Evolutionary conservation across 1,140 invertebrate species (phyloP).

Genomic region (Dolichoris vasculosae): DNA sequence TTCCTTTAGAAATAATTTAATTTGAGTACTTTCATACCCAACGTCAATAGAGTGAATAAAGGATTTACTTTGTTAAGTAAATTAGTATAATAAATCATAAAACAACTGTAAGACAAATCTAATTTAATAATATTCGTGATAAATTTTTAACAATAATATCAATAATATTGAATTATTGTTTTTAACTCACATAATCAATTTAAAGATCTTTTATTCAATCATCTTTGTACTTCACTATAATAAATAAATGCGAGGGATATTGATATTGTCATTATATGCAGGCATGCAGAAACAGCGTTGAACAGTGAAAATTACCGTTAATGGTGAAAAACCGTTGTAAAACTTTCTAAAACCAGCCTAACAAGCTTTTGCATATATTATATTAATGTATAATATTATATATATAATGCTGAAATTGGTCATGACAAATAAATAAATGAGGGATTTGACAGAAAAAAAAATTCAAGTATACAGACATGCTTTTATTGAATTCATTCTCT

Average conservation of each 20-base stretch:
- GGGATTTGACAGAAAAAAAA: neutral
- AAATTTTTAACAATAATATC: neutral
- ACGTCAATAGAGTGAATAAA: neutral
- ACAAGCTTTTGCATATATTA: neutral
- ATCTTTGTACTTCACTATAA: neutral
- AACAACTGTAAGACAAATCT: neutral
- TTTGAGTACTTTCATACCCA: neutral
- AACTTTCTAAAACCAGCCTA: constrained; percentile 46
- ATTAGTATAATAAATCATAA: neutral
- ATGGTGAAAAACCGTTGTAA: constrained; percentile 15
- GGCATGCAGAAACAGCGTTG: neutral
- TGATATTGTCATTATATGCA: neutral
- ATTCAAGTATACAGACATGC: neutral
- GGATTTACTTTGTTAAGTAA: neutral
- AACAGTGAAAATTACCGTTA: constrained; percentile 18
- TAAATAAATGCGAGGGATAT: neutral
- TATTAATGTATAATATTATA: too few species aligned
- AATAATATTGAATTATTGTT: neutral
- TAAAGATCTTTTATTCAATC: neutral
- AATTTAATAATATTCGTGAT: neutral
- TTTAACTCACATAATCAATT: neutral
- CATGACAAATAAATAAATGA: neutral
- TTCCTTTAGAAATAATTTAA: neutral
- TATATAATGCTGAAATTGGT: neutral
- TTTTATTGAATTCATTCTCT: neutral